Evolutionary conservation across 2,113 vertebrate genomes (phyloP), one percentile per base, ranked within the genome.

Genomic region (Ammodytes marinus): DNA sequence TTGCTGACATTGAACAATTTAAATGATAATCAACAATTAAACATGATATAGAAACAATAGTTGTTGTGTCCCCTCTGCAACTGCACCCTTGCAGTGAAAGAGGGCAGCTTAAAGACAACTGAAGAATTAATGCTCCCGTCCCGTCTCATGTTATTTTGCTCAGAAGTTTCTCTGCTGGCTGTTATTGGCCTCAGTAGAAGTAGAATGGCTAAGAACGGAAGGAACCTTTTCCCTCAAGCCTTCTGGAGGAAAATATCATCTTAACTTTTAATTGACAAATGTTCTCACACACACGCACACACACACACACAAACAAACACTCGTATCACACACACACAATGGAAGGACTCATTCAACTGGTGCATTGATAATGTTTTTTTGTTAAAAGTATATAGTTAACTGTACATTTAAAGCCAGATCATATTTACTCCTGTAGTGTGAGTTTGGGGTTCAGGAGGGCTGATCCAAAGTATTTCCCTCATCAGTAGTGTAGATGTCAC

Each of bases 371-470:
- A 82, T 83, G 73, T 89, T 87, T 15, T 74, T 89, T 82, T 82
- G 81, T 85, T 79, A 54, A 69, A 88, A 71, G 74, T 61, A 80
- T 88, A 82, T 84, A 86, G 85, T 90, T 88, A 81, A 65, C 66
- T 94, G 88, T 94, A 91, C 90, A 94, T 93, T 92, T 86, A 90
- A 91, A 91, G 89, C 68, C 90, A 93, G 86, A 91, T 89, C 74
- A 83, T 92, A 94, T 94, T 89, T 92, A 93, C 94, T 93, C 83
- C 72, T 87, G 84, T 93, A 82, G 77, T 94, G 82, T 70, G 86
- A 86, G 74, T 87, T 77, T 79, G 50, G 76, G 75, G 42, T 75
- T 87, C 61, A 59, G 69, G 67, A 81, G 84, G 89, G 76, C 70
- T 79, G 82, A 91, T 93, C 87, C 86, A 91, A 93, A 91, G 89